Base-by-base conservation (phyloP, 2,888 invertebrate species). In the Drosophila nr. fundita region DNA sequence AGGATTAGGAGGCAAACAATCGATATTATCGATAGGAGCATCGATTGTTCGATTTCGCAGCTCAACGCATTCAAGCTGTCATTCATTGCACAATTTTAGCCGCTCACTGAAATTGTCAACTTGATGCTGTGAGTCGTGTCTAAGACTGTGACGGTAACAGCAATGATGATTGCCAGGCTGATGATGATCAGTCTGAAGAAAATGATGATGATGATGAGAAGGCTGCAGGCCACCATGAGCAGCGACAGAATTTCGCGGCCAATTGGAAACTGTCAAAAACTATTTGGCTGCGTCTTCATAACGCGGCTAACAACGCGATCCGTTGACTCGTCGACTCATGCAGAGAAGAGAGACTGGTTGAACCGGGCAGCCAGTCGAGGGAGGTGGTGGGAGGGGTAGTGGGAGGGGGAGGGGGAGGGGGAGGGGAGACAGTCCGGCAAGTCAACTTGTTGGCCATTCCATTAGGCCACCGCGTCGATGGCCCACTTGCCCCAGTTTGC, bases 261-360 rank as follows among this genome's bases (percentile, higher is more conserved):
- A 84, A 81, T 85, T 82, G 85, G 42, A 76, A 80, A 76, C 88
- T 87, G 88, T 86, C 82, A 87, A 78, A 86, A 85, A 82, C 74
- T 65, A 86, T 85, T 87, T 80, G 74, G 80, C 80, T 80, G 83
- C 88, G 80, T 88, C 86, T 86, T 88, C 82, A 86, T 87, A 87
- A 80, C 87, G 70, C 62, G 68, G 64, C 73, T 68, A 63, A 82
- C 73, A 61, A 80, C 82, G 59, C 45, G 4, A 45, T 24, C 24
- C 45, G 45, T 24, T 45, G 24, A 59, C 82, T 54, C 50, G 53
- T 50, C n/a, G 58, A 29, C 32, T 42, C 4, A 7, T 18, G 38
- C 49, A 24, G 42, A 24, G 45, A 45, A 24, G 45, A 18, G 2
- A 48, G 71, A 80, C 82, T 75, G 63, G 82, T 82, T 78, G 57